Evolutionary conservation across 1,140 invertebrate genomes (phyloP), one percentile per base, ranked within the genome.

Genomic region (Chymomyza costata): DNA sequence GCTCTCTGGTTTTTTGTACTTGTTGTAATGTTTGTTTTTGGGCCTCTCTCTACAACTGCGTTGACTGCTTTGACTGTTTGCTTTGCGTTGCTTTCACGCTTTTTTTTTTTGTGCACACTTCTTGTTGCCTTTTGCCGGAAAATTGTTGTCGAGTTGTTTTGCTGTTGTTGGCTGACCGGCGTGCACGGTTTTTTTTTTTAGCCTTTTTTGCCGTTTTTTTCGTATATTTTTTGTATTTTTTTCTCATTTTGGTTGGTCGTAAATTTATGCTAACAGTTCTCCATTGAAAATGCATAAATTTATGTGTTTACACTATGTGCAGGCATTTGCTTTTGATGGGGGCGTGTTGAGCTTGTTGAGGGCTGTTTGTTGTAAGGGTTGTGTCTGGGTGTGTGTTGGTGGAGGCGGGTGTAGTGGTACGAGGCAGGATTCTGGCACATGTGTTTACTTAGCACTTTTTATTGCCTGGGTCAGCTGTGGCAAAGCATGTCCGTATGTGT

Each of bases 211-310:
- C n/a, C n/a, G 16, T 44, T 45, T 30, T 57, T 50, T 71, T 58
- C 45, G 50, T 44, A 30, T 46, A n/a, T 54, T 34, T 18, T 34
- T 53, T 16, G 7, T 54, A 40, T 45, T 13, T 28, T 15, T 28
- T 14, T 57, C 37, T 34, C 13, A 55, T 65, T 65, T 74, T 62
- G 66, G 52, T 52, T 45, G 71, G 67, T 65, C 50, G 68, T 74
- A 80, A 81, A 80, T 80, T 80, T 80, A 80, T 80, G 74, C 74
- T 81, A 80, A 80, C 74, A 81, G 74, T 71, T 80, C 76, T 82
- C 74, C 74, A 80, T 80, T 80, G 74, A 80, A 80, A 80, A 73
- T 81, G 74, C 74, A 80, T 80, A 80, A 80, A 80, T 80, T 80
- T 80, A 80, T 81, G 74, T 81, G 74, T 80, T 81, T 81, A 80